Conservation (phyloP, 2,888 invertebrate species). For the Beris chalybata region DNA sequence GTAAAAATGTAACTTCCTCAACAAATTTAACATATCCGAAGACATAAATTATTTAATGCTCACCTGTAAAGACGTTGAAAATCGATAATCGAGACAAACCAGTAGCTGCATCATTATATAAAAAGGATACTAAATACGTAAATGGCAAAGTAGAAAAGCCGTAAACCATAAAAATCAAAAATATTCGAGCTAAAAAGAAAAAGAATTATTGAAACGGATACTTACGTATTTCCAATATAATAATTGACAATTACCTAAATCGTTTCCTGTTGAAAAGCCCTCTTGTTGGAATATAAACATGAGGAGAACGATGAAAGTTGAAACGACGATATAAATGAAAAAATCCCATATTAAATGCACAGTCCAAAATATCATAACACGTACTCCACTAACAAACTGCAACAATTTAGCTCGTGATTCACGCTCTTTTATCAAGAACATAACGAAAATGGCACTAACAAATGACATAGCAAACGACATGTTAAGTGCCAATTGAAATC, state of each 20-base stretch:
- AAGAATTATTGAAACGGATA: slow-evolving; percentile 9
- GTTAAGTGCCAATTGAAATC: slow-evolving; percentile 65
- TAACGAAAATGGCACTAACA: slow-evolving; percentile 63
- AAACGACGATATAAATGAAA: slow-evolving; percentile 41
- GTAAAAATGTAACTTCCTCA: no score
- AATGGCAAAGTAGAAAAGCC: slow-evolving; percentile 72
- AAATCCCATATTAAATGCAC: slow-evolving; percentile 63
- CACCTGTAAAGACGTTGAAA: slow-evolving; percentile 44
- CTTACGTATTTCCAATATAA: background rate
- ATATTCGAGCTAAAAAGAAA: slow-evolving; percentile 59
- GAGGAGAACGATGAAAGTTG: background rate
- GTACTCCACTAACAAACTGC: slow-evolving; percentile 72
- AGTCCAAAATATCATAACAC: slow-evolving; percentile 69
- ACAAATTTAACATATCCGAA: no score
- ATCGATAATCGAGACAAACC: slow-evolving; percentile 75
- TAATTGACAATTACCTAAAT: slow-evolving; percentile 41
- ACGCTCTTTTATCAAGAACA: slow-evolving; percentile 68
- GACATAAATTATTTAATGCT: background rate
- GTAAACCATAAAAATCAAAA: slow-evolving; percentile 66
- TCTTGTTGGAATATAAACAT: slow-evolving; percentile 25
- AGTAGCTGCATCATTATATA: slow-evolving; percentile 68
- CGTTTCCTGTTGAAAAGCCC: slow-evolving; percentile 38
- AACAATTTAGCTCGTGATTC: slow-evolving; percentile 68
- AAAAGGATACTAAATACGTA: slow-evolving; percentile 68
- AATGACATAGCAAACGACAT: slow-evolving; percentile 74